Conservation (phyloP, 2,797 vertebrate species). For the Melanotaenia boesemani region DNA sequence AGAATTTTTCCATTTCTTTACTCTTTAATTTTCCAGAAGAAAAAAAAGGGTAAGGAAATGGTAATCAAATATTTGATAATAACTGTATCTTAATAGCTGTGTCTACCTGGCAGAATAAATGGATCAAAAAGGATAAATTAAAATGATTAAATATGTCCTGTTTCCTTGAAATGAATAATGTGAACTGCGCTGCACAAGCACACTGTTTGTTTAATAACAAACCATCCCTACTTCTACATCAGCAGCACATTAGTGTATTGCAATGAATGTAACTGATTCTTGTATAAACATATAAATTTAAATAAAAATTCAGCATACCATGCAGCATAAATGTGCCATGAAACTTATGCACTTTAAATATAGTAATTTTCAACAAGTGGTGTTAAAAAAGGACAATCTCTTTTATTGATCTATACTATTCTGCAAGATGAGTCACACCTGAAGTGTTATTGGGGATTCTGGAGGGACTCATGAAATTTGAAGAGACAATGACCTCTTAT, state of each 20-base stretch:
- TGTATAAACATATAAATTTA: conserved; percentile 1
- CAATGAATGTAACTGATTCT: neutral
- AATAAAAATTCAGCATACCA: neutral
- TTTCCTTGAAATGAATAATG: no score
- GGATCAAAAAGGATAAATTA: no score
- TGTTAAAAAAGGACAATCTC: neutral
- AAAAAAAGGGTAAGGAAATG: neutral
- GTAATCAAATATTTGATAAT: no score
- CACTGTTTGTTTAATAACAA: neutral
- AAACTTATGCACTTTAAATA: neutral
- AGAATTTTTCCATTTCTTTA: no score
- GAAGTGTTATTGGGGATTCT: neutral
- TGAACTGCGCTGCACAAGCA: neutral
- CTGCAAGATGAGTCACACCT: neutral
- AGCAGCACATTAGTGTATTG: neutral
- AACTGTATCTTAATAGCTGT: no score
- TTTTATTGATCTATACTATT: neutral
- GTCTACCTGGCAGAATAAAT: no score
- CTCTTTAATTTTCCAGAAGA: conserved; percentile 1
- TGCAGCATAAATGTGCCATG: neutral
- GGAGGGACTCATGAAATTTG: conserved; percentile 29
- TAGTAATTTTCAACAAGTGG: conserved; percentile 9
- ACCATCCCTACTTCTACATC: neutral
- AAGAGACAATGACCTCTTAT: conserved; percentile 22
- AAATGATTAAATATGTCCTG: no score